phyloP scores from a whole-genome alignment of 2,797 vertebrate species.

The Lutjanus campechanus region DNA sequence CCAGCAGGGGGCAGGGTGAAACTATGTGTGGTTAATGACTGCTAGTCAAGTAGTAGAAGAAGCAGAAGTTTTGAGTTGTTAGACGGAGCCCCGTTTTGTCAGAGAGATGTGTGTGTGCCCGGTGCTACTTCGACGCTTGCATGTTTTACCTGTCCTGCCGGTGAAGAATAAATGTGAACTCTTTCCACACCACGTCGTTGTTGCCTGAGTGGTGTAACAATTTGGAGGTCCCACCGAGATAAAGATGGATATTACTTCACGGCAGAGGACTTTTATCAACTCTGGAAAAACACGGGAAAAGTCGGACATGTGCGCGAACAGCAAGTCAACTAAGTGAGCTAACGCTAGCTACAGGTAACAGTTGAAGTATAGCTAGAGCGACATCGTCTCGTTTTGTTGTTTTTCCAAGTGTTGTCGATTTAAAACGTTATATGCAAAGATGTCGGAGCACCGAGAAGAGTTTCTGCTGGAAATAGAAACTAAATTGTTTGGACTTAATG shows the following conservation, averaged over 20 bases:
- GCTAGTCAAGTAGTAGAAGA: no score
- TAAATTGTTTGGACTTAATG: neutral
- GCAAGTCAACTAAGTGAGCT: no score
- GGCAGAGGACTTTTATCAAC: no score
- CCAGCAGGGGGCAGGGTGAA: no score
- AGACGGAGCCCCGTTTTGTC: no score
- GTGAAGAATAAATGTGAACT: neutral
- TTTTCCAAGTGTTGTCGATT: neutral
- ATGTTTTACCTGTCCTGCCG: no score
- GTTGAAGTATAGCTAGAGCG: neutral
- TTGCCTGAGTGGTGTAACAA: neutral
- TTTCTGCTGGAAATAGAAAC: neutral
- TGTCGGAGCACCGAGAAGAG: neutral
- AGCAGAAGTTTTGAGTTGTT: no score
- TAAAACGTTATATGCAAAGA: neutral
- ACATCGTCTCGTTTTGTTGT: neutral
- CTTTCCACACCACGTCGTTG: neutral
- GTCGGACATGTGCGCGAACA: neutral
- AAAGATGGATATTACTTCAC: no score
- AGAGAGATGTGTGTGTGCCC: no score
- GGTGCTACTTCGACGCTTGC: no score
- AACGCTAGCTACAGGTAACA: neutral
- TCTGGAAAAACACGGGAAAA: neutral
- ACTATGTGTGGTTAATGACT: no score
- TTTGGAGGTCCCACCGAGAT: constrained; percentile 3